Evolutionary conservation across 2,797 vertebrate species (phyloP), one percentile per base, ranked within the genome.

Genomic region (Sebastiscus albofasciatus): DNA sequence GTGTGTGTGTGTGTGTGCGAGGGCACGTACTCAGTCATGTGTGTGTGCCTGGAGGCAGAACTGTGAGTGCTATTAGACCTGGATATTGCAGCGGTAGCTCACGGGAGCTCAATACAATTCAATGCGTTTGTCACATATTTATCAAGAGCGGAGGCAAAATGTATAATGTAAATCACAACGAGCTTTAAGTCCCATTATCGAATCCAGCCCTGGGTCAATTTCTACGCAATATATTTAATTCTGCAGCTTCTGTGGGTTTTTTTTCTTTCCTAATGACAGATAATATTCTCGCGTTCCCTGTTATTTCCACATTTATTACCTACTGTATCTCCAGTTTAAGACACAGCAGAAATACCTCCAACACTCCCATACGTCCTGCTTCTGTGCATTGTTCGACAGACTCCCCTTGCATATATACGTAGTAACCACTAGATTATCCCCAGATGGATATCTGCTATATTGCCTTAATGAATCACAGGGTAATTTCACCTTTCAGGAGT

Each of bases 1-100:
- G n/a, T n/a, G n/a, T n/a, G n/a, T n/a, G n/a, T n/a, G n/a, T n/a
- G 56, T 65, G 54, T 67, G 39, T 52, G 46, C 39, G 33, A 33
- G 34, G 26, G 64, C 31, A 18, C 60, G 71, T 80, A 72, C 73
- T 83, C 79, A 67, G 70, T 87, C 67, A 24, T 73, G 79, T 72
- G 75, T 83, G 72, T 61, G 67, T 46, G 85, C 83, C 89, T 77
- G 42, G 49, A 79, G 92, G 87, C 80, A 67, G 78, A 84, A 85
- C 71, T 83, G 27, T 82, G 77, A 91, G 84, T 87, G 88, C 88
- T 87, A 93, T 91, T 92, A 93, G 90, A 87, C 55, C 74, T 72
- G 79, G 84, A 89, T 91, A 92, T 91, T 92, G 90, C 83, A 77
- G 86, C 77, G 74, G 88, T 91, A 84, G 86, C 90, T 93, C 81